phyloP scores from a whole-genome alignment of 2,888 invertebrate genomes.

The Drosophila suboccidentalis region DNA sequence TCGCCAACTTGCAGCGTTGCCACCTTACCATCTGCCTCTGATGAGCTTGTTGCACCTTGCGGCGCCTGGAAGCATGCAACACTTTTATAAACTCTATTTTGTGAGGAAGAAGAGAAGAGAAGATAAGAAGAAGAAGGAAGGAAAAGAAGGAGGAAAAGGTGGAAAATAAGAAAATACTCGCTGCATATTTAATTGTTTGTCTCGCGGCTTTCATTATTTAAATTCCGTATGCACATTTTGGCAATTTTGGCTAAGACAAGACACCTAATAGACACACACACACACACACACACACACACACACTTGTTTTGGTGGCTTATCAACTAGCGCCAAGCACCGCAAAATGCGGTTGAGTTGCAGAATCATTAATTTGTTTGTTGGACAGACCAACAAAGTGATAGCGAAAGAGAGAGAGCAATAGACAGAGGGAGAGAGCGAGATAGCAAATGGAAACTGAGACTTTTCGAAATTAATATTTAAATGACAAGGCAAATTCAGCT shows the following conservation, averaged over 20 bases:
- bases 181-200: slow-evolving; percentile 52
- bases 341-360: slow-evolving; percentile 62
- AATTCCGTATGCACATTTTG: slow-evolving; percentile 47
- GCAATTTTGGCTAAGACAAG: slow-evolving; percentile 38
- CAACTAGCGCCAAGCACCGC: slow-evolving; percentile 37
- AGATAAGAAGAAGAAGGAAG: neutral
- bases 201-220: slow-evolving; percentile 53
- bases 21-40: neutral
- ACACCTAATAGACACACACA: slow-evolving; percentile 1
- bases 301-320: slow-evolving; percentile 21
- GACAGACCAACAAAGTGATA: slow-evolving; percentile 1
- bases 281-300: slow-evolving; percentile 3
- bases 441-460: neutral
- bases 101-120: neutral
- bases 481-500: slow-evolving; percentile 23
- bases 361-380: slow-evolving; percentile 66
- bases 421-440: too few relatives aligned
- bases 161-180: slow-evolving; percentile 3
- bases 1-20: neutral
- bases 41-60: slow-evolving; percentile 6
- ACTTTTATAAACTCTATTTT: slow-evolving; percentile 7
- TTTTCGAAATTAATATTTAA: slow-evolving; percentile 51
- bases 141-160: neutral
- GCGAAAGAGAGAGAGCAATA: neutral
- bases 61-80: slow-evolving; percentile 16